Conservation (phyloP, 2,888 invertebrate species). For the Amblyjoppa proteus region DNA sequence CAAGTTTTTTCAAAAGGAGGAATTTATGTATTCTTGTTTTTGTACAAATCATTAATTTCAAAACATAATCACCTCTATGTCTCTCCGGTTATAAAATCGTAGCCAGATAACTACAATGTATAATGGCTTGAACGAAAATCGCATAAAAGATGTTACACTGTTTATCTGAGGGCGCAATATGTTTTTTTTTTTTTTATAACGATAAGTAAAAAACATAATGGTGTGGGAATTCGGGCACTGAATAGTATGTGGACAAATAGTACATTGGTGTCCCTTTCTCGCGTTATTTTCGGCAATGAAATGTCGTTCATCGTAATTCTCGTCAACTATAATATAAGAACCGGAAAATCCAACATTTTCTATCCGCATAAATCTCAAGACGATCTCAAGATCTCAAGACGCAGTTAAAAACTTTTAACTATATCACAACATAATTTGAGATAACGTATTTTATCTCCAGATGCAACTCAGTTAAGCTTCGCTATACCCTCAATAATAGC, state of each 20-base stretch:
- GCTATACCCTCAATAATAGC: not conserved
- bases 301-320: not conserved
- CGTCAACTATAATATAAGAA: not conserved
- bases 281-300: not conserved
- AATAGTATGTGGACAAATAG: not conserved
- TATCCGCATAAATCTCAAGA: no score
- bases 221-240: not conserved
- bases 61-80: no score
- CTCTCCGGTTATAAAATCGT: no score
- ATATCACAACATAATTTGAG: slow-evolving; percentile 23
- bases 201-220: not conserved
- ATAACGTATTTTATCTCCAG: not conserved
- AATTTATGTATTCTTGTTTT: no score
- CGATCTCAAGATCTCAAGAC: no score
- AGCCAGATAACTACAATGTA: no score
- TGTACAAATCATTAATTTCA: no score
- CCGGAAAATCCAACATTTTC: not conserved
- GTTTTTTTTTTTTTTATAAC: not conserved
- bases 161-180: not conserved
- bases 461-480: not conserved
- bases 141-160: not conserved
- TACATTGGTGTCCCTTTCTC: not conserved
- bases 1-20: no score
- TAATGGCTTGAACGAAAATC: not conserved
- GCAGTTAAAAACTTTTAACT: not conserved